Percentiles rank a stretch among this genome's conserved stretches.
Conservation (phyloP, 2,113 vertebrate species). For the Psilopogon haemacephalus region DNA sequence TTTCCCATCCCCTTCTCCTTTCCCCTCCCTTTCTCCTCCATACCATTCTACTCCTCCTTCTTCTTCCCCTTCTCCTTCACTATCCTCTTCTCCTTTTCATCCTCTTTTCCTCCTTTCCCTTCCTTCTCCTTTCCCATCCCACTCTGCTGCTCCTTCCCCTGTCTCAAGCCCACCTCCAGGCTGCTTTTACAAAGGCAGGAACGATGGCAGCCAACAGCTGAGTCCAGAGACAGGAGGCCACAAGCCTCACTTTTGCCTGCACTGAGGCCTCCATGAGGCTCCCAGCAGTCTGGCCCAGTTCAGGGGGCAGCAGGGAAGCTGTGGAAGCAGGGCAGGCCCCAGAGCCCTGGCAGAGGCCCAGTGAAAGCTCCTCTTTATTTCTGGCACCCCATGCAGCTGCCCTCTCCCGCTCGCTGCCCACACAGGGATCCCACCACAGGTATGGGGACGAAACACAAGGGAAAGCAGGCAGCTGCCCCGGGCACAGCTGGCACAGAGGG, state of each 20-base stretch:
- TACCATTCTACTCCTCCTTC: no score
- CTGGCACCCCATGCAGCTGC: neutral
- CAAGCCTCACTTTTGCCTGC: neutral
- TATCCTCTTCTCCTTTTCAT: no score
- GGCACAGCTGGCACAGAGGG: slow-evolving; percentile 39
- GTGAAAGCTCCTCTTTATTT: neutral
- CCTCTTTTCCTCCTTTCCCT: no score
- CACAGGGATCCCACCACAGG: slow-evolving; percentile 36
- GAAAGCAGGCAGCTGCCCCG: slow-evolving; percentile 37
- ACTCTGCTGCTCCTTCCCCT: no score
- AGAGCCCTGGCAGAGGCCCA: neutral
- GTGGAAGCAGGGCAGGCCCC: neutral
- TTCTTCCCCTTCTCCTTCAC: no score
- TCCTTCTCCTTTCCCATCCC: no score
- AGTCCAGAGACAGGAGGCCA: neutral
- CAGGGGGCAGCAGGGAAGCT: neutral
- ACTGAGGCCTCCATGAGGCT: accelerated
- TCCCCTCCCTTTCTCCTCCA: no score
- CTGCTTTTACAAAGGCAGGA: neutral
- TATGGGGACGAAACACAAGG: slow-evolving; percentile 48
- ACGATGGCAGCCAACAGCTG: neutral
- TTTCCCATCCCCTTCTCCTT: no score
- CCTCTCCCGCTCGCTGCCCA: neutral
- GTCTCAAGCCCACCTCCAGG: neutral
- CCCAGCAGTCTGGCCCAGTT: neutral